These are phyloP conservation scores for Coenonympha glycerion DNA, from an alignment of 2,888 invertebrate genomes.

Conservation along the genomic window DNA sequence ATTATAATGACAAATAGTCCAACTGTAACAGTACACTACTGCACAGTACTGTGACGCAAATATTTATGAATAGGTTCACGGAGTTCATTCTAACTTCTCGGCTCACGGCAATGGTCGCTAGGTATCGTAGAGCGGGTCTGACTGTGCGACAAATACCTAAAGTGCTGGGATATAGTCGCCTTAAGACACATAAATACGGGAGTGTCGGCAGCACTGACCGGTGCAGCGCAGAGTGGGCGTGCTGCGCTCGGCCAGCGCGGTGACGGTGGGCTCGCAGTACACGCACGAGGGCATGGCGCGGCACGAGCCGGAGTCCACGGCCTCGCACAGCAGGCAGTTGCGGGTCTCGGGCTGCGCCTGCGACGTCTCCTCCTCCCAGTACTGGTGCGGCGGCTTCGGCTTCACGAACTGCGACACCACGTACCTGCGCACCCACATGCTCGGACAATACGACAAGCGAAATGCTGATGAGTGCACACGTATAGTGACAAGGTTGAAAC, in stretches of 20 bases:
- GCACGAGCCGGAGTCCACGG: constrained; percentile 62
- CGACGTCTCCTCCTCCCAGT: constrained; percentile 67
- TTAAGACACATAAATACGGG: too few species aligned
- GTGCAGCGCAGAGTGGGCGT: constrained; percentile 64
- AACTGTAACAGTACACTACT: too few species aligned
- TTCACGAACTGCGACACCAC: constrained; percentile 64
- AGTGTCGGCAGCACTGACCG: constrained; percentile 34
- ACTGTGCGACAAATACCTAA: too few species aligned
- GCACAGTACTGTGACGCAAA: too few species aligned
- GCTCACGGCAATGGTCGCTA: too few species aligned
- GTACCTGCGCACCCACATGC: constrained; percentile 39
- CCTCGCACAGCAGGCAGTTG: constrained; percentile 66
- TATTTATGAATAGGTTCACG: too few species aligned
- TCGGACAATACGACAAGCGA: background rate
- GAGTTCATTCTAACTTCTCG: too few species aligned
- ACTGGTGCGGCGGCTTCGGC: constrained; percentile 64
- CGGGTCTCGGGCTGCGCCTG: constrained; percentile 58
- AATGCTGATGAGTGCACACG: too few species aligned
- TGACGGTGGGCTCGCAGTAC: constrained; percentile 65
- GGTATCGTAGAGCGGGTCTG: too few species aligned
- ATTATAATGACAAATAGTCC: too few species aligned
- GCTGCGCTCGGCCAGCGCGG: constrained; percentile 61
- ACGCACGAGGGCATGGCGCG: constrained; percentile 66
- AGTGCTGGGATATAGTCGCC: too few species aligned
- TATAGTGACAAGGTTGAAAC: too few species aligned